Conservation (phyloP, 2,113 vertebrate species). For the Enhydra lutris region DNA sequence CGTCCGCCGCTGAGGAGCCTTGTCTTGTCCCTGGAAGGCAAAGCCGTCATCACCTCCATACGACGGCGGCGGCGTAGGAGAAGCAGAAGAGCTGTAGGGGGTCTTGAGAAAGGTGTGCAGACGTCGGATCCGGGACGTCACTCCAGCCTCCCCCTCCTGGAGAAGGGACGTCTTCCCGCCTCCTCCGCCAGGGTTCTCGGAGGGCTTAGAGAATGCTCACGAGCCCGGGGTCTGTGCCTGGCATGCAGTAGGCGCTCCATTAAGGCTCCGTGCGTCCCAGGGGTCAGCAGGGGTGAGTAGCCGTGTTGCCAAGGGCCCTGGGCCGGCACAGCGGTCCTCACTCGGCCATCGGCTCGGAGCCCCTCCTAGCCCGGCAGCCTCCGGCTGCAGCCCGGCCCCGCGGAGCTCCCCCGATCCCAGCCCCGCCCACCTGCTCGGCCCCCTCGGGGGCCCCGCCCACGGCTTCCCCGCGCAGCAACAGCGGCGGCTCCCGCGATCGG, state of each 20-base stretch:
- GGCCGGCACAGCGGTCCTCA: fast-evolving
- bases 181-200: fast-evolving
- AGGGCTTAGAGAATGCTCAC: fast-evolving
- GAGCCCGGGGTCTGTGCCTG: too few species aligned
- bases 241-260: background rate
- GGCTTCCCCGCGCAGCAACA: too few species aligned
- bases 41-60: background rate
- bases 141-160: background rate
- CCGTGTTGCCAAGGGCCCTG: fast-evolving
- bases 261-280: fast-evolving
- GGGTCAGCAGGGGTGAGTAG: fast-evolving
- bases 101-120: too few species aligned
- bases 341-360: fast-evolving
- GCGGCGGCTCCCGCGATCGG: fast-evolving
- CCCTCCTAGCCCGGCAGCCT: too few species aligned
- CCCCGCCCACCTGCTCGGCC: background rate
- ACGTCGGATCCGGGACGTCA: too few species aligned
- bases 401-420: fast-evolving
- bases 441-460: too few species aligned
- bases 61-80: too few species aligned
- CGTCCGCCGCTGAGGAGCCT: background rate
- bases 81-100: too few species aligned
- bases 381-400: background rate
- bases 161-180: background rate
- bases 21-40: background rate